Percentiles rank a stretch among this genome's conserved stretches.
Evolutionary conservation across 1,140 invertebrate genomes (phyloP).

Genomic region (Trichonephila inaurata): DNA sequence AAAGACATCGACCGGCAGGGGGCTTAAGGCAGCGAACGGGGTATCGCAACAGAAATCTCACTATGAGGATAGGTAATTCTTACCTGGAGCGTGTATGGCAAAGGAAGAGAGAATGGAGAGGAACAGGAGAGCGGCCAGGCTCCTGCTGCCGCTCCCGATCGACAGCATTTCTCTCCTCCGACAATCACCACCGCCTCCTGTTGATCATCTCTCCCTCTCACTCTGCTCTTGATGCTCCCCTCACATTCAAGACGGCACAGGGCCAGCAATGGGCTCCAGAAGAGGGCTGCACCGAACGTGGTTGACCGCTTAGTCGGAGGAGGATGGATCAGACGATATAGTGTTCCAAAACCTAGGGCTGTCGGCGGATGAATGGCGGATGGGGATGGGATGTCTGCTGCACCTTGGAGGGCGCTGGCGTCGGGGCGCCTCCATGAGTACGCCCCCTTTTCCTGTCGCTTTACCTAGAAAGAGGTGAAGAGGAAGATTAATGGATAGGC

Average conservation of each 20-base stretch:
- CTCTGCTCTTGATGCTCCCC: not conserved
- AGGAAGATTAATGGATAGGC: constrained; percentile 45
- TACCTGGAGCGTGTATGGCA: constrained; percentile 42
- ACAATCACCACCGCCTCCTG: constrained; percentile 16
- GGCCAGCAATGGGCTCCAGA: not conserved
- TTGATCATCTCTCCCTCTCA: constrained; percentile 38
- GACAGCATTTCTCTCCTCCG: constrained; percentile 39
- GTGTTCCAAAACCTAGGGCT: not conserved
- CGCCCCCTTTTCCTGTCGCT: constrained; percentile 24
- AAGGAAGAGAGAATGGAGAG: constrained; percentile 32
- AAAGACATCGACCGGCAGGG: not conserved
- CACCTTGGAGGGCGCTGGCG: not conserved
- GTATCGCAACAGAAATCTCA: not conserved
- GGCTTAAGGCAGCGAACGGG: not conserved
- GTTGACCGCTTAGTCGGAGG: not conserved
- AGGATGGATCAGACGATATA: not conserved
- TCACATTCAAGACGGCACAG: not conserved
- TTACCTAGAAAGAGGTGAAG: constrained; percentile 39
- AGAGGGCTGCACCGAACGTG: not conserved
- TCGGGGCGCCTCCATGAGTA: not conserved
- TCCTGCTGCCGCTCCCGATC: not conserved
- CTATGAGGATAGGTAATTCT: not conserved
- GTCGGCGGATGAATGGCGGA: constrained; percentile 15
- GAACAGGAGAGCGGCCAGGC: constrained; percentile 33
- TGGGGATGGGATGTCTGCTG: not conserved